Percentiles rank a stretch among this genome's conserved stretches.
Evolutionary conservation across 1,140 invertebrate species (phyloP).

Genomic region (Caenorhabditis brenneri): DNA sequence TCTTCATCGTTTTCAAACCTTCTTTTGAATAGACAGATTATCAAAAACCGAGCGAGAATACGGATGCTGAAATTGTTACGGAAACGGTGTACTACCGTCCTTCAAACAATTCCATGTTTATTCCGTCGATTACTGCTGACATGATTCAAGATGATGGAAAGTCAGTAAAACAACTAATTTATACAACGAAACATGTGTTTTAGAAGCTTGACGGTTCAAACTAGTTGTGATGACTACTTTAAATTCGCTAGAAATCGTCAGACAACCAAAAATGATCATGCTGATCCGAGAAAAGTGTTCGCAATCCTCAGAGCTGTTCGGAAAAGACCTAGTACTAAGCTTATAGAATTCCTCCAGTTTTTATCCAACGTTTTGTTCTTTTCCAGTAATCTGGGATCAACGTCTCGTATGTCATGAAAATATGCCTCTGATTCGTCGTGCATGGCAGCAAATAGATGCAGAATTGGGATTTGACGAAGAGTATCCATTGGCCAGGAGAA

Average conservation of each 20-base stretch:
- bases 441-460: neutral
- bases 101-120: slow-evolving; percentile 2
- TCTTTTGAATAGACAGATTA: neutral
- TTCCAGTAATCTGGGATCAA: slow-evolving; percentile 20
- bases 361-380: neutral
- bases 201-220: neutral
- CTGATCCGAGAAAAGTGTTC: neutral
- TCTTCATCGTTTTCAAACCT: neutral
- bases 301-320: neutral
- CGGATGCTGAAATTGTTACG: neutral
- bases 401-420: neutral
- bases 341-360: neutral
- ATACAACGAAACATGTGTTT: neutral
- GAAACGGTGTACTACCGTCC: neutral
- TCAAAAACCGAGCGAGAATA: neutral
- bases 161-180: neutral
- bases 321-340: neutral
- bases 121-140: slow-evolving; percentile 4
- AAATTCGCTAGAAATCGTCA: neutral
- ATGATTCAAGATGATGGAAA: slow-evolving; percentile 15
- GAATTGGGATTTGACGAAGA: slow-evolving; percentile 1
- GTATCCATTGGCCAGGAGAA: slow-evolving; percentile 14
- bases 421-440: neutral
- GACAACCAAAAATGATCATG: slow-evolving; percentile 4
- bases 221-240: neutral